A percentile compares a stretch with the other conserved stretches of the same genome.
These are phyloP conservation scores for Pherbina coryleti DNA, from an alignment of 2,888 invertebrate species.

Conservation along the genomic window DNA sequence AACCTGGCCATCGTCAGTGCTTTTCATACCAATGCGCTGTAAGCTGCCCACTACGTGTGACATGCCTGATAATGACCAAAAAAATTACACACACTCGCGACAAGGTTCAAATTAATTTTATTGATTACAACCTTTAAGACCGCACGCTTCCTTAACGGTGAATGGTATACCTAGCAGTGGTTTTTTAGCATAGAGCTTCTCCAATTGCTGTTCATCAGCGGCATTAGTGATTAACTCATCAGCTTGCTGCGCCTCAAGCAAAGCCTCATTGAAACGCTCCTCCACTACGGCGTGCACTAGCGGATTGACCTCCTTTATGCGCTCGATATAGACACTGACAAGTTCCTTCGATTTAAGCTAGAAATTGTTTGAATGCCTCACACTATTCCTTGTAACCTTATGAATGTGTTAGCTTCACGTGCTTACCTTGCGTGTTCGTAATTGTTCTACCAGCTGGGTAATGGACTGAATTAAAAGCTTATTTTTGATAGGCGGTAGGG, in stretches of 20 bases:
- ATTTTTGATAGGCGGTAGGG: slow-evolving; percentile 53
- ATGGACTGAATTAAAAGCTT: slow-evolving; percentile 51
- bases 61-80: slow-evolving; percentile 71
- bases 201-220: slow-evolving; percentile 44
- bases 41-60: slow-evolving; percentile 79
- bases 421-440: slow-evolving; percentile 57
- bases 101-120: background rate
- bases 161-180: slow-evolving; percentile 86
- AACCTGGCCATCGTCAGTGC: slow-evolving; percentile 77
- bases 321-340: slow-evolving; percentile 74
- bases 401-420: background rate
- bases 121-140: slow-evolving; percentile 73
- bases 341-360: slow-evolving; percentile 76
- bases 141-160: slow-evolving; percentile 85
- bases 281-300: slow-evolving; percentile 79
- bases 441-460: slow-evolving; percentile 51
- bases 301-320: slow-evolving; percentile 77
- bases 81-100: background rate
- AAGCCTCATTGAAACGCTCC: slow-evolving; percentile 75
- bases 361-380: slow-evolving; percentile 5
- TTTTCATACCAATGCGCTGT: slow-evolving; percentile 70
- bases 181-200: slow-evolving; percentile 65
- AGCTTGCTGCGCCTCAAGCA: slow-evolving; percentile 74
- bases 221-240: slow-evolving; percentile 70
- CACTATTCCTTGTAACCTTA: background rate